Evolutionary conservation across 1,140 invertebrate species (phyloP), one percentile per base, ranked within the genome.

Genomic region (Limonius californicus): DNA sequence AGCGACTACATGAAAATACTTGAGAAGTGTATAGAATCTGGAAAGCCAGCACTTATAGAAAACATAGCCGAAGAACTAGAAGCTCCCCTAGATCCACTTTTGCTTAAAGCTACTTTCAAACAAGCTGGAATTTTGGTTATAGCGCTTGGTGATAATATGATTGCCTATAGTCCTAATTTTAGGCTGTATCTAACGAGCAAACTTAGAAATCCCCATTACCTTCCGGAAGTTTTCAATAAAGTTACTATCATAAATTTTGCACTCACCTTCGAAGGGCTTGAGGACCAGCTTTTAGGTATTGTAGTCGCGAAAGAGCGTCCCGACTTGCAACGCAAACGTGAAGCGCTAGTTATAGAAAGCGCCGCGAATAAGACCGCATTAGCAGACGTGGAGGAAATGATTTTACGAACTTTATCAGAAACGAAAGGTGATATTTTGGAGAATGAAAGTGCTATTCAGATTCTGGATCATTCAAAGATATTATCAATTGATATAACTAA

Each of bases 231-330:
- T 0, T 89, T 91, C 57, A 94, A 93, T 68, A 94, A 93, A 79
- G 90, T 97, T 0, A 95, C 92, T 0, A 78, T 98, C 2, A 86
- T 98, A 9, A 97, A 98, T 79, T 98, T 97, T 78, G 90, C 92
- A 42, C 83, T 97, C 14, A 97, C 93, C 1, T 85, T 90, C 54
- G 87, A 91, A 65, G 95, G 94, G 12, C 78, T 98, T 21, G 88
- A 96, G 79, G 94, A 96, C 80, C 94, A 97, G 77, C 77, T 98
- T 27, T 77, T 97, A n/a, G 92, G 91, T 32, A 93, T 95, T 73
- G 91, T 95, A 7, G 92, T 95, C 2, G 91, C 92, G 9, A 92
- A 91, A 77, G 94, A 97, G 78, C 83, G 91, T 55, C 93, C 94
- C 0, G 92, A 95, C 77, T 80, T 97, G 35, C 91, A 96, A 79